These are phyloP conservation scores for Bombus ignitus DNA, from an alignment of 1,140 invertebrate genomes.

Conservation along the genomic window DNA sequence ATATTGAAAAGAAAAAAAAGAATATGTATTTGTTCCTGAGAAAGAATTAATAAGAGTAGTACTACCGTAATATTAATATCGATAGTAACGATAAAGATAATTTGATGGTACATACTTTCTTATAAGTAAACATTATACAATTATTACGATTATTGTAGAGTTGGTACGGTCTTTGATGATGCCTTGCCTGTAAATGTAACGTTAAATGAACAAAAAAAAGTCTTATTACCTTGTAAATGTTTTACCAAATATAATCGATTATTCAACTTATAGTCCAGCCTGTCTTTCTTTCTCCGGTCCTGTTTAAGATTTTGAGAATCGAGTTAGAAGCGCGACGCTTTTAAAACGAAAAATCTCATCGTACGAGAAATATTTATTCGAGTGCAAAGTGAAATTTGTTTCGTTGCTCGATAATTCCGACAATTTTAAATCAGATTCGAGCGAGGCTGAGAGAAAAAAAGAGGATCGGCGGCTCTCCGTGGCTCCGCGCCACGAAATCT, in stretches of 20 bases:
- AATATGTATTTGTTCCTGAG: conserved; percentile 80
- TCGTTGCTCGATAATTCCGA: no score
- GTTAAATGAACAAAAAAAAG: conserved; percentile 79
- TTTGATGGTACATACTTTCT: conserved; percentile 81
- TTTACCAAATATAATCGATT: conserved; percentile 83
- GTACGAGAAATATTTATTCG: no score
- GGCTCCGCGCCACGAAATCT: neutral
- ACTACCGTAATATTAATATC: conserved; percentile 76
- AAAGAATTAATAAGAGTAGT: conserved; percentile 74
- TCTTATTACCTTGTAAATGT: conserved; percentile 83
- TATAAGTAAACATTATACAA: conserved; percentile 79
- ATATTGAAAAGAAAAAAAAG: conserved; percentile 43
- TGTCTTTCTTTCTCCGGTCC: neutral
- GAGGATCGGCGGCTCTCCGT: neutral
- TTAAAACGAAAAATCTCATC: no score
- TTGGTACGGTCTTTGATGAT: conserved; percentile 82
- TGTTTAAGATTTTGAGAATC: neutral
- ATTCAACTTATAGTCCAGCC: conserved; percentile 76
- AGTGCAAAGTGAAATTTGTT: no score
- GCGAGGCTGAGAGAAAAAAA: neutral
- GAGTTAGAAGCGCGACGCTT: neutral
- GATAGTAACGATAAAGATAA: conserved; percentile 78
- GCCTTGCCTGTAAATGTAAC: conserved; percentile 83
- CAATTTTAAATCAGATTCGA: neutral
- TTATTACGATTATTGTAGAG: conserved; percentile 80